Evolutionary conservation across 2,113 vertebrate species (phyloP).

Genomic region (Limnothrissa miodon): DNA sequence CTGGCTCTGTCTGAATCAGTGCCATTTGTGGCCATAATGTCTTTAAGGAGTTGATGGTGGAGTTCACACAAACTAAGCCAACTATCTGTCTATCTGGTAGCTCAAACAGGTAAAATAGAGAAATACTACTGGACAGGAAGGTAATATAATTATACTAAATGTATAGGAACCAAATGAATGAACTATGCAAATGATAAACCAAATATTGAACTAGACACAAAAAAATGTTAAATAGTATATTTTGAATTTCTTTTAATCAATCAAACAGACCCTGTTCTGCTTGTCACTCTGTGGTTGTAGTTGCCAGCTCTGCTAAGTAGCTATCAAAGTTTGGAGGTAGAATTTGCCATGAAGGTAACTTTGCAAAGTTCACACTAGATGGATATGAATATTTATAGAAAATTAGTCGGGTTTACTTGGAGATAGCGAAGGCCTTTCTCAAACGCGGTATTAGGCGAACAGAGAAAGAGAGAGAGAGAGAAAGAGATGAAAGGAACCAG

Average conservation of each 20-base stretch:
- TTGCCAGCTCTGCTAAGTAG: neutral
- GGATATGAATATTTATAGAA: conserved; percentile 71
- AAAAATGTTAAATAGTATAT: neutral
- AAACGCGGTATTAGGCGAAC: conserved; percentile 56
- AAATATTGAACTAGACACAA: neutral
- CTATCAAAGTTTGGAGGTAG: conserved; percentile 5
- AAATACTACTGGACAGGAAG: neutral
- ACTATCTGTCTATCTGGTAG: neutral
- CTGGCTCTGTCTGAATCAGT: conserved; percentile 31
- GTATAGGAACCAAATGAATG: neutral
- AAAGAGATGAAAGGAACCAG: conserved; percentile 67
- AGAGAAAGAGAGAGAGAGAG: conserved; percentile 6
- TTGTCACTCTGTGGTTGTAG: neutral
- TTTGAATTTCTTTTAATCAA: neutral
- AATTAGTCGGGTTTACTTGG: conserved; percentile 58
- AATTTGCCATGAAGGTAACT: conserved; percentile 70
- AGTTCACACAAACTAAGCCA: neutral
- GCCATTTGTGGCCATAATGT: neutral
- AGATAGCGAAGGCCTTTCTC: conserved; percentile 57
- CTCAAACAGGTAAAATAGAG: neutral
- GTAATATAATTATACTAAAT: neutral
- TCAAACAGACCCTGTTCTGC: neutral
- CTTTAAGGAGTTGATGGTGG: neutral
- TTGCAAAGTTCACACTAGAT: conserved; percentile 65
- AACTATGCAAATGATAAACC: neutral